These are phyloP conservation scores for Tupiocoris notatus DNA, from an alignment of 2,888 invertebrate genomes.

Conservation along the genomic window DNA sequence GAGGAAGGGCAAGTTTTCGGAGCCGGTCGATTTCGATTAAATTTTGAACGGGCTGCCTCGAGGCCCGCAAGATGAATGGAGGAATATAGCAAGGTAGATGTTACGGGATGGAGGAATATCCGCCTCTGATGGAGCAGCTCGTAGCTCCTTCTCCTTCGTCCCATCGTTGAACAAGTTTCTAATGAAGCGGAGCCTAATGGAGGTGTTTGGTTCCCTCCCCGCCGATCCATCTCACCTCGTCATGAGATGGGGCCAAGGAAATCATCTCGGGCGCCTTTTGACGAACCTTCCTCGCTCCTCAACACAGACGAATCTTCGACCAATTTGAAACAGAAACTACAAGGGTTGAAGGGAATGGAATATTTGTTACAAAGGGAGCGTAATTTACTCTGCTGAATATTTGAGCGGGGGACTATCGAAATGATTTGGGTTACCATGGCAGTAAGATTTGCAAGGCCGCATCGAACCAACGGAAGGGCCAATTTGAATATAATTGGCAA, in stretches of 20 bases:
- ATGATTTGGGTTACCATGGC: too few relatives aligned
- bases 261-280: not conserved
- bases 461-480: too few relatives aligned
- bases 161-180: not conserved
- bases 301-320: not conserved
- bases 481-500: too few relatives aligned
- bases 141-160: not conserved
- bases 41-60: not conserved
- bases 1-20: not conserved
- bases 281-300: not conserved
- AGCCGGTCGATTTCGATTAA: not conserved
- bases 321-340: too few relatives aligned
- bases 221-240: not conserved
- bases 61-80: not conserved
- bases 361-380: not conserved
- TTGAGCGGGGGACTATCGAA: too few relatives aligned
- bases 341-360: not conserved
- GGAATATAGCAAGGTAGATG: not conserved
- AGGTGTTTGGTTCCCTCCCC: not conserved
- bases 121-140: not conserved
- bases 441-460: too few relatives aligned
- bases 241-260: not conserved
- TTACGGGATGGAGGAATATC: too few relatives aligned
- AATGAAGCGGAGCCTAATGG: not conserved
- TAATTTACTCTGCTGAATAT: not conserved